Conservation (phyloP, 2,797 vertebrate species). For the Cynodonichthys magdalenae region DNA sequence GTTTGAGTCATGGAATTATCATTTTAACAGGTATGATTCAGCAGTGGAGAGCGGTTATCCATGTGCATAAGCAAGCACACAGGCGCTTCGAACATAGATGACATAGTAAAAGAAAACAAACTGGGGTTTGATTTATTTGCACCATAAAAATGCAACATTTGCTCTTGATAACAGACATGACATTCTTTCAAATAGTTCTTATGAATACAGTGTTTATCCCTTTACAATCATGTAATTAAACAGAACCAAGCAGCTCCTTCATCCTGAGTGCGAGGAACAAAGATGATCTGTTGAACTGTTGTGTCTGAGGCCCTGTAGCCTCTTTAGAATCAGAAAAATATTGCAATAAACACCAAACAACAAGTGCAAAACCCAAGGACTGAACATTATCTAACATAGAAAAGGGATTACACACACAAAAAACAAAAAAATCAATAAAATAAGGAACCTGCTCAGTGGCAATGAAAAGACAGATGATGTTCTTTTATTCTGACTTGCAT, state of each 20-base stretch:
- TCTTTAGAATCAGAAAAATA: constrained; percentile 16
- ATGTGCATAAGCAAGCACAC: constrained; percentile 35
- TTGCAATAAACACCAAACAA: constrained; percentile 11
- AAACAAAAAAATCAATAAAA: too few relatives aligned
- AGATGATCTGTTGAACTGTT: too few relatives aligned
- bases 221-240: constrained; percentile 21
- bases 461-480: constrained; percentile 49
- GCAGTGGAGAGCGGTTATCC: constrained; percentile 14
- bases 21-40: constrained; percentile 76
- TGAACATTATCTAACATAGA: constrained; percentile 27
- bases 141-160: background rate
- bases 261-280: background rate
- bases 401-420: background rate
- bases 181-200: background rate
- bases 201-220: background rate
- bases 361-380: constrained; percentile 11
- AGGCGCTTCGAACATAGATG: constrained; percentile 6
- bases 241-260: constrained; percentile 52
- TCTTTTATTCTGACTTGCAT: constrained; percentile 57
- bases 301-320: constrained; percentile 11
- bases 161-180: background rate
- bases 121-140: background rate
- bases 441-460: too few relatives aligned
- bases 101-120: constrained; percentile 8
- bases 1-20: constrained; percentile 75